Percentiles rank a stretch among this genome's conserved stretches.
These are phyloP conservation scores for Aeoliscus strigatus DNA, from an alignment of 2,797 vertebrate species.

Conservation along the genomic window DNA sequence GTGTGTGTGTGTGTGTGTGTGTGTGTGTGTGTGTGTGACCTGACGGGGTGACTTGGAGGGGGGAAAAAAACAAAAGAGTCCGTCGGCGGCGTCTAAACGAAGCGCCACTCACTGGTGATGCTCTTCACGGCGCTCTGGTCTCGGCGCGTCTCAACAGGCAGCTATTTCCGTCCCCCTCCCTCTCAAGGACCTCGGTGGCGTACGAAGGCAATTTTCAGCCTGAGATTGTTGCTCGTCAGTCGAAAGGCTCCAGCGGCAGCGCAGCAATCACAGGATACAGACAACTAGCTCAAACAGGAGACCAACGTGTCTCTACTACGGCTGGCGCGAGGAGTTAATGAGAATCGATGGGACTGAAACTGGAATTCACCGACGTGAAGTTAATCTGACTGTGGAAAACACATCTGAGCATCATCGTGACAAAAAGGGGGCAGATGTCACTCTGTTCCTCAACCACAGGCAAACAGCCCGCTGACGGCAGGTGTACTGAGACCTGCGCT, in stretches of 20 bases:
- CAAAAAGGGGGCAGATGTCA: too few relatives aligned
- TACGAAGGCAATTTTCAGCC: slow-evolving; percentile 19
- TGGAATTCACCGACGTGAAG: too few relatives aligned
- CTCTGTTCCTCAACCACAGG: too few relatives aligned
- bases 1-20: slow-evolving; percentile 48
- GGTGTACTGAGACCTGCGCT: too few relatives aligned
- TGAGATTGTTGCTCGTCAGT: slow-evolving; percentile 13
- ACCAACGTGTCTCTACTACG: too few relatives aligned
- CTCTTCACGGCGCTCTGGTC: slow-evolving; percentile 36
- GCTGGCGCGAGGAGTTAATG: too few relatives aligned
- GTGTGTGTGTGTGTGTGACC: slow-evolving; percentile 50
- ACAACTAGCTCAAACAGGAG: slow-evolving; percentile 25
- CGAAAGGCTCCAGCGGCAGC: slow-evolving; percentile 10
- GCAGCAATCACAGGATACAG: slow-evolving; percentile 42
- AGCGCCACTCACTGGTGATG: slow-evolving; percentile 34
- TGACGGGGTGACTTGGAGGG: slow-evolving; percentile 29
- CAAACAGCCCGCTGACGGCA: too few relatives aligned
- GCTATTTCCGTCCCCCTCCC: slow-evolving; percentile 45
- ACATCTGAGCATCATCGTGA: too few relatives aligned
- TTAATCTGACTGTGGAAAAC: too few relatives aligned
- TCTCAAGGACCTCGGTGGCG: slow-evolving; percentile 35
- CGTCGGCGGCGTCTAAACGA: slow-evolving; percentile 34
- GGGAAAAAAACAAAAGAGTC: too few relatives aligned
- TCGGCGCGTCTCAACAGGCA: slow-evolving; percentile 34
- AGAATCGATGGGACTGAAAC: too few relatives aligned